Conservation (phyloP, 2,888 invertebrate species). For the Oscheius myriophilus region DNA sequence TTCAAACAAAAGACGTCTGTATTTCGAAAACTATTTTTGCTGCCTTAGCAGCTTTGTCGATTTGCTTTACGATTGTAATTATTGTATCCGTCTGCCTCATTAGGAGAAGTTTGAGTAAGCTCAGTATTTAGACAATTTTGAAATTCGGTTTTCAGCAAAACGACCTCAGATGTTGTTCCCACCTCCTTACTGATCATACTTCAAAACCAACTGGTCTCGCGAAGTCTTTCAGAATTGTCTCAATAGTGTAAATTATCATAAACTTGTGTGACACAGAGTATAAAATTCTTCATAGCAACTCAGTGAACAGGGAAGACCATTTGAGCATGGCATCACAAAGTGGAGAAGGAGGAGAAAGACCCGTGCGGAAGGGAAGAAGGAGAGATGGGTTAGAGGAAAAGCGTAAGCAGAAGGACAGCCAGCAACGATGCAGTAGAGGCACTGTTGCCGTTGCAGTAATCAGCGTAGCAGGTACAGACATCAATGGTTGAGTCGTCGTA, state of each 20-base stretch:
- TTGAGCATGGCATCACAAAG: conserved; percentile 31
- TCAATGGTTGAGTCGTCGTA: conserved; percentile 62
- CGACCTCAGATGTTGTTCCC: conserved; percentile 3
- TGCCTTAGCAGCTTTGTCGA: not conserved
- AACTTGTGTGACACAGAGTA: not conserved
- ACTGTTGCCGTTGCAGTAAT: conserved; percentile 70
- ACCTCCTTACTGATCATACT: not conserved
- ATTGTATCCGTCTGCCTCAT: not conserved
- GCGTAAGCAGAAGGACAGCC: conserved; percentile 8
- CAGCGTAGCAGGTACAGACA: conserved; percentile 68
- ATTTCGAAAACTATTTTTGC: conserved; percentile 12
- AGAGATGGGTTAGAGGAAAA: conserved; percentile 10
- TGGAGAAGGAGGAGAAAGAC: conserved; percentile 21
- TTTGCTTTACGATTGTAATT: conserved; percentile 6
- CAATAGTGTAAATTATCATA: not conserved
- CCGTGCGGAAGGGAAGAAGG: conserved; percentile 14
- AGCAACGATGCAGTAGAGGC: conserved; percentile 23
- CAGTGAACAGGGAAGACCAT: conserved; percentile 21
- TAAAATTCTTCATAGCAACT: conserved; percentile 24
- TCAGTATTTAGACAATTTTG: not conserved
- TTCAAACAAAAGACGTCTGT: conserved; percentile 6
- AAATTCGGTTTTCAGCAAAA: not conserved
- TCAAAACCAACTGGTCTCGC: too few species aligned
- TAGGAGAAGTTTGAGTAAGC: conserved; percentile 1
- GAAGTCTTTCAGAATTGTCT: too few species aligned